Base-by-base conservation (phyloP, 2,113 vertebrate species). In the Bambusicola thoracicus region DNA sequence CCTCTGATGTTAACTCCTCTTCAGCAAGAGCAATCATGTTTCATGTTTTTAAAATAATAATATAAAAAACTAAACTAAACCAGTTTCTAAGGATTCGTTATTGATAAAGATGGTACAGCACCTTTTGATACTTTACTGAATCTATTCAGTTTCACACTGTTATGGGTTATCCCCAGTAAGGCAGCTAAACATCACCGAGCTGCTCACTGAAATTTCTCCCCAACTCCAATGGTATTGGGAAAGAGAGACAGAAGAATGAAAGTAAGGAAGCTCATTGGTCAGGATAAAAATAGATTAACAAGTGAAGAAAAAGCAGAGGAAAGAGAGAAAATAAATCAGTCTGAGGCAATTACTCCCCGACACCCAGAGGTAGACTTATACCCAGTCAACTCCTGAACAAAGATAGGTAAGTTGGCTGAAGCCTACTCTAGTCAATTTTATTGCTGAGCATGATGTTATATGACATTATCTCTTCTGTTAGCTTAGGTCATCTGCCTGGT, bases 151-250 rank as follows among this genome's bases (percentile, higher is more conserved):
- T 65, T 91, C 38, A 44, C 6, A 25, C 27, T 61, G 48, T 69
- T 70, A 5, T 56, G 18, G 2, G 29, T 58, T 79, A 34, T 55
- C 1, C 4, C 20, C 10, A 17, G 30, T 4, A 91, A 91, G 36
- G 25, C 19, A 85, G 22, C 13, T 79, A 63, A 79, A n/a, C 27
- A n/a, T 11, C 24, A 36, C 6, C 13, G 3, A 61, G 5, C 8
- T 74, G 4, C 29, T 87, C 2, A 2, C 9, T 55, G 4, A 43
- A 20, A 88, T 21, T 94, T 3, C 13, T 15, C 5, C 0, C 36
- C 7, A 5, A 11, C 17, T 82, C 19, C 6, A 38, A 25, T 27
- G 32, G 10, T 8, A 41, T 1, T 2, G 4, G 2, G 6, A 4
- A 77, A 17, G 4, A 66, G 32, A 65, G 63, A 59, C 68, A 32